Evolutionary conservation across 2,797 vertebrate genomes (phyloP), one percentile per base, ranked within the genome.

Genomic region (Lateolabrax maculatus): DNA sequence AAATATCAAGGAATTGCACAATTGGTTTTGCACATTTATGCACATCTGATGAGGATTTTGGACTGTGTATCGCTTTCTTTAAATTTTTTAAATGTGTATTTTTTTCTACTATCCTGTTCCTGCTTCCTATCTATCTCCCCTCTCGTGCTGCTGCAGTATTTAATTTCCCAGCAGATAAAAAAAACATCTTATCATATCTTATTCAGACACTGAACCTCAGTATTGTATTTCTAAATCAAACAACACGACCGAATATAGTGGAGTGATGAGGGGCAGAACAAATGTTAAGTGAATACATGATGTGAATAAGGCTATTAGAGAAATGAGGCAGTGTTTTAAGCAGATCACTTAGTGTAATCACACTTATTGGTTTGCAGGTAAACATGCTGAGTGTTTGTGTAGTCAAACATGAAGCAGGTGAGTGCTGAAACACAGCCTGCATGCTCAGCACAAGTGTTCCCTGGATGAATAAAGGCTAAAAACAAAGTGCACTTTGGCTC

Each of bases 401-500:
- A 10, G 57, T 48, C 29, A 21, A 43, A 61, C 67, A 15, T 18
- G 25, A 61, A 75, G 48, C 77, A 57, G 73, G 51, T 49, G 60
- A 23, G 73, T 1, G 29, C 34, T 63, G 71, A 67, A 43, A 36
- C 57, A n/a, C 34, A 72, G 65, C 27, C 44, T 75, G 68, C 64
- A 0, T 0, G 29, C 71, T 85, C 86, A 84, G 86, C 84, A 84
- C 9, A 72, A 31, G 3, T 13, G 72, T 21, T 51, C 75, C 44
- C 71, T 4, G 15, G 34, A 51, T 19, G 36, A 44, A 72, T 25
- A 34, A 71, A 57, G 67, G 67, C 58, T 67, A 53, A 67, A 74
- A 79, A 41, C 62, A 63, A 77, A 77, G 15, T 19, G 73, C 23
- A 71, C 48, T 44, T 64, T 21, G 29, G 71, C 77, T 74, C 19